Base-by-base conservation (phyloP, 2,888 invertebrate species). In the Pantelozetes paolii region DNA sequence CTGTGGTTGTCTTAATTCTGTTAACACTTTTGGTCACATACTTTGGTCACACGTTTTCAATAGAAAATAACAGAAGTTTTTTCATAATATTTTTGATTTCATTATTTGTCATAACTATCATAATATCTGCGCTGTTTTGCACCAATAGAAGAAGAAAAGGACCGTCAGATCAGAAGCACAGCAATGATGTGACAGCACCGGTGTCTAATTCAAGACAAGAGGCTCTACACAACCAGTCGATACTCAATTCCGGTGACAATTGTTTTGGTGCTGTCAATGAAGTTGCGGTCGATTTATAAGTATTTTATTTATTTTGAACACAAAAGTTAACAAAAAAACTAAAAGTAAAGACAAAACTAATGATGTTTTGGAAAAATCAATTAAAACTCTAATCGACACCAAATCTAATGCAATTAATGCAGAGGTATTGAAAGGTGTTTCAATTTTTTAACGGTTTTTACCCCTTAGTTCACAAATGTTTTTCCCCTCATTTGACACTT, bases 11-110 rank as follows among this genome's bases (percentile, higher is more conserved):
- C 36, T 40, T 67, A 32, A 67, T 42, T 18, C 26, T 67, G 23
- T 67, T 67, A 40, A 42, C 67, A 67, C 40, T 67, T 23, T 42
- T 67, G 36, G 67, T 67, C 67, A 67, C 67, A 23, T 67, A 67
- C 13, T 67, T 67, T 13, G 67, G 67, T 23, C 42, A 67, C n/a
- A 67, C 40, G 30, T 67, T 67, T 26, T 40, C 67, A 23, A 3
- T 40, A 20, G 67, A 36, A 6, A 67, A 40, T 23, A 40, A 36
- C 15, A 32, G 67, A 6, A 67, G 6, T 40, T 67, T 42, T 42
- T 67, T 67, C 23, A n/a, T 67, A 20, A 40, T 67, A 67, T 20
- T 67, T 32, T 67, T 67, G 67, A n/a, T 67, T 18, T 20, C 67
- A 36, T 62, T 67, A 40, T 67, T 67, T 42, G 67, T 36, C 1